These are phyloP conservation scores for Drosophila arizonae DNA, from an alignment of 1,140 invertebrate genomes.

Conservation along the genomic window DNA sequence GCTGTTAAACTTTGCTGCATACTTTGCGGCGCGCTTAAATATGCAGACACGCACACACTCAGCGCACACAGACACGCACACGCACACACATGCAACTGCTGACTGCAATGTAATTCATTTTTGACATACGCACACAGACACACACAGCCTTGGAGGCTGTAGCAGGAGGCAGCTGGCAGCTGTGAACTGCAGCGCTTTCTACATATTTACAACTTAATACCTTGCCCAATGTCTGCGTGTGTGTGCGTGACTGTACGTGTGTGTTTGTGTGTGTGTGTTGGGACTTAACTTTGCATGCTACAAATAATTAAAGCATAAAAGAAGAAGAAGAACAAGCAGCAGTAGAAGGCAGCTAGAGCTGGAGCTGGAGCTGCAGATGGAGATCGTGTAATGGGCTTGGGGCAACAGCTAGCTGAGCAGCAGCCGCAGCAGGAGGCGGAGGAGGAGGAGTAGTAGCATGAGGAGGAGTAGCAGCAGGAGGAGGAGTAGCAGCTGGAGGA, in stretches of 20 bases:
- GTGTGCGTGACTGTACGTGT: not conserved
- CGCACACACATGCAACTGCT: slow-evolving; percentile 35
- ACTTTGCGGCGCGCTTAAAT: slow-evolving; percentile 73
- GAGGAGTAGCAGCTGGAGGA: too few relatives aligned
- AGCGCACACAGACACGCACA: slow-evolving; percentile 15
- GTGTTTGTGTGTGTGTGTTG: slow-evolving; percentile 31
- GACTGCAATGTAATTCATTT: slow-evolving; percentile 72
- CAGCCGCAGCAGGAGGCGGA: not conserved
- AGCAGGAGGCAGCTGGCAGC: slow-evolving; percentile 45
- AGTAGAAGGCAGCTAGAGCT: not conserved
- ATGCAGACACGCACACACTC: slow-evolving; percentile 52
- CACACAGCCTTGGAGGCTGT: not conserved
- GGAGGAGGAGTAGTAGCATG: too few relatives aligned
- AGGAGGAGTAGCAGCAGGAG: too few relatives aligned
- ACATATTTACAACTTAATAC: slow-evolving; percentile 79
- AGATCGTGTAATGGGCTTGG: not conserved
- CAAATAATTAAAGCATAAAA: slow-evolving; percentile 78
- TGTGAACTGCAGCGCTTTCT: slow-evolving; percentile 42
- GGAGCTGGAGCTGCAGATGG: not conserved
- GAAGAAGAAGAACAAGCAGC: slow-evolving; percentile 26
- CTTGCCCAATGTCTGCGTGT: slow-evolving; percentile 56
- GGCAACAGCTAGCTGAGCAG: slow-evolving; percentile 55
- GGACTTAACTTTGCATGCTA: slow-evolving; percentile 74
- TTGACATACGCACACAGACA: slow-evolving; percentile 51
- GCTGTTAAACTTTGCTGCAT: slow-evolving; percentile 74